Evolutionary conservation across 2,797 vertebrate species (phyloP).

Genomic region (Oryzias sinensis): DNA sequence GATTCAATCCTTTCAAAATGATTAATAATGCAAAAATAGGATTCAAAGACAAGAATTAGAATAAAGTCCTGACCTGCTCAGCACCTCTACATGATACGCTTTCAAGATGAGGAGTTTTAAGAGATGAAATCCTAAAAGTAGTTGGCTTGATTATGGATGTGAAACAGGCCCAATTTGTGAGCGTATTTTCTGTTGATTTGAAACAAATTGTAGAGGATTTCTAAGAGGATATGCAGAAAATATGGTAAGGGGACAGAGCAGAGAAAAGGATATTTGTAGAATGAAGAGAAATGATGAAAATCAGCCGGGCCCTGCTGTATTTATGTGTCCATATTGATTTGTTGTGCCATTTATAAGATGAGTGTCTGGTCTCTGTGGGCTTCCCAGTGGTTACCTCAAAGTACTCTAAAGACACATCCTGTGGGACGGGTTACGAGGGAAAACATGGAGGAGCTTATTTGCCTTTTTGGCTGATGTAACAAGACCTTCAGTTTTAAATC

Average conservation of each 20-base stretch:
- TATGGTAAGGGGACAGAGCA: no score
- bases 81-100: background rate
- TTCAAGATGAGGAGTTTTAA: background rate
- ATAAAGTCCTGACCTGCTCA: background rate
- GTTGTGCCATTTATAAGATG: slow-evolving; percentile 37
- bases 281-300: background rate
- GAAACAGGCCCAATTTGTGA: background rate
- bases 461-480: slow-evolving; percentile 16
- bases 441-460: slow-evolving; percentile 5
- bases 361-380: slow-evolving; percentile 44
- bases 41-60: slow-evolving; percentile 33
- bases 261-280: background rate
- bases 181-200: background rate
- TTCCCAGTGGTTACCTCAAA: slow-evolving; percentile 39
- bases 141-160: background rate
- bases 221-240: no score
- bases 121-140: background rate
- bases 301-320: slow-evolving; percentile 2
- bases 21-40: slow-evolving; percentile 56
- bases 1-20: slow-evolving; percentile 45
- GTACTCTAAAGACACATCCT: slow-evolving; percentile 29
- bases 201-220: background rate
- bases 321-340: slow-evolving; percentile 43
- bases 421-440: slow-evolving; percentile 7
- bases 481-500: background rate